Base-by-base conservation (phyloP, 2,113 vertebrate genomes). In the Daphoenositta chrysoptera region DNA sequence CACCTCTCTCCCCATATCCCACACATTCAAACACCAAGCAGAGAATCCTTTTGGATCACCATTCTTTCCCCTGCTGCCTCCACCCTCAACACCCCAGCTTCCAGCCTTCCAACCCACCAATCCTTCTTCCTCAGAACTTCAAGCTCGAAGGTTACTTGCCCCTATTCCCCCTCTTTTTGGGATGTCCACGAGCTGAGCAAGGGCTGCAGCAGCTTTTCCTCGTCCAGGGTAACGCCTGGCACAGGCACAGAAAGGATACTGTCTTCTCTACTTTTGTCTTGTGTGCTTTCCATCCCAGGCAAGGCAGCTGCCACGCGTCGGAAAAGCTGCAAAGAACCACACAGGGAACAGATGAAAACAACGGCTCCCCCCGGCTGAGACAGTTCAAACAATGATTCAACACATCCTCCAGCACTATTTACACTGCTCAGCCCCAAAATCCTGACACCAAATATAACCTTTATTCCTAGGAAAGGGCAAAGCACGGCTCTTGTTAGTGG, bases 181-280 rank as follows among this genome's bases (percentile, higher is more conserved):
- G 78, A 57, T 28, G 57, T 50, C 60, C 53, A 28, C 3, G 37
- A 87, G 72, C 60, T 20, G 64, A 8, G 6, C 0, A 1, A 78
- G 22, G 30, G 83, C 78, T 88, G 65, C 54, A 66, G 79, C 0
- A 19, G 40, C 1, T 64, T 51, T 12, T 81, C 72, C 60, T 73
- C 5, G 0, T 54, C 26, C 58, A 13, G 33, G 10, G 60, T 7
- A 70, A 90, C 0, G 56, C 87, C 86, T 88, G 86, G 90, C 76
- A 63, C 56, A 56, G 79, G 71, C 72, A 83, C 13, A 89, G 63
- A 97, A 99, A 99, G 98, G 99, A 99, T 99, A 99, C 99, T 99
- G 98, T 99, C 99, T 99, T 99, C 99, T 98, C 99, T 98, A 98
- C 98, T 99, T 98, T 99, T 99, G 98, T 99, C 99, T 98, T 99